Percentiles rank a stretch among this genome's conserved stretches.
Evolutionary conservation across 1,140 invertebrate genomes (phyloP).

Genomic region (Trinorchestia longiramus): DNA sequence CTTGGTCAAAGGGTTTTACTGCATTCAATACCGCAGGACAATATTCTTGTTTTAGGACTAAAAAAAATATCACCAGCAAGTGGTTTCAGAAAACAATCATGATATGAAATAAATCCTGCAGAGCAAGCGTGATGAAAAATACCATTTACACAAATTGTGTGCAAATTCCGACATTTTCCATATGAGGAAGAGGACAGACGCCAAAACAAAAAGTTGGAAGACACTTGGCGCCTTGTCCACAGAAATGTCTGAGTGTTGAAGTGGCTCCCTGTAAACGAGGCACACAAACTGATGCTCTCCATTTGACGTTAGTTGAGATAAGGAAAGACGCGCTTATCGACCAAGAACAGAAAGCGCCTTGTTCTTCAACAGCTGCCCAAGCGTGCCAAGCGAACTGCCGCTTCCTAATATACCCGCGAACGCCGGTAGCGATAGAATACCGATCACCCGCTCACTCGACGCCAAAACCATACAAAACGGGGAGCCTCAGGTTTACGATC

Average conservation of each 20-base stretch:
- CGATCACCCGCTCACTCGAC: neutral
- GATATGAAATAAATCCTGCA: neutral
- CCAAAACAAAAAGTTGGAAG: neutral
- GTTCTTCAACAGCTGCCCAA: slow-evolving; percentile 1
- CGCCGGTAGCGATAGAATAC: slow-evolving; percentile 23
- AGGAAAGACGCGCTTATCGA: slow-evolving; percentile 48
- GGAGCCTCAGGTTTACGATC: neutral
- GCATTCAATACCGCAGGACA: too few relatives aligned
- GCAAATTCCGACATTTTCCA: neutral
- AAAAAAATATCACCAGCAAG: neutral
- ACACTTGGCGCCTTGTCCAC: slow-evolving; percentile 44
- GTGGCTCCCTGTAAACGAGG: slow-evolving; percentile 48
- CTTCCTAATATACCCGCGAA: slow-evolving; percentile 8
- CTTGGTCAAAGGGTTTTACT: neutral
- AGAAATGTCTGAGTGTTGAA: slow-evolving; percentile 15
- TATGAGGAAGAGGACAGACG: neutral
- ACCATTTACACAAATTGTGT: neutral
- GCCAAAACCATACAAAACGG: neutral
- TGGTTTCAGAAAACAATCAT: neutral
- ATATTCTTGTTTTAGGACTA: neutral
- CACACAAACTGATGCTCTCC: slow-evolving; percentile 46
- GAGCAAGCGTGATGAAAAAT: neutral
- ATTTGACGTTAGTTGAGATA: slow-evolving; percentile 51
- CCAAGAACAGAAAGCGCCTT: neutral
- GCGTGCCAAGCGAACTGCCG: neutral